Evolutionary conservation across 2,113 vertebrate species (phyloP), one percentile per base, ranked within the genome.

Genomic region (Pampusana beccarii): DNA sequence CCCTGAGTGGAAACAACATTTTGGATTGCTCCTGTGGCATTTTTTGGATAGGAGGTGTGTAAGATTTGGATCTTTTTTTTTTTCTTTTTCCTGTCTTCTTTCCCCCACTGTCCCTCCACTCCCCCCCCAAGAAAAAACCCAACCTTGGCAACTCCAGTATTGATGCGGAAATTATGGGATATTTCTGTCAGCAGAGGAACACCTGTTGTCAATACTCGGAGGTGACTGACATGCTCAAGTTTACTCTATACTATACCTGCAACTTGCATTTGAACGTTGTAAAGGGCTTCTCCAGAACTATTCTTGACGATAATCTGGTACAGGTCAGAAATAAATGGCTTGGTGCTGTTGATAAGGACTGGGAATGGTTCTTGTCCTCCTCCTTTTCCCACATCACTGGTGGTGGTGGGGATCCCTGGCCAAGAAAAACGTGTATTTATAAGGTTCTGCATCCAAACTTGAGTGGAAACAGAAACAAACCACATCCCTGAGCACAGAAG

Each of bases 361-460:
- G 94, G 50, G 97, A 97, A 92, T 95, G 96, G 56, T 94, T 92
- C 62, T 98, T 98, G 92, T 97, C 23, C 26, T 85, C 66, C 94
- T 97, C 95, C 84, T 98, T 98, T 75, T 98, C 94, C 97, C 97
- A 97, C 53, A 78, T 94, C 56, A 97, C 86, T 11, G 33, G 71
- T 26, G 96, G 95, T 19, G 91, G 84, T 77, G 97, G 97, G 14
- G 95, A 98, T 10, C 96, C 96, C 97, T 98, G 93, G 20, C 29
- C 40, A 48, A n/a, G 25, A 54, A 31, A 92, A 54, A 60, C 1
- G 2, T 15, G 34, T n/a, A 86, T 2, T 44, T 51, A 2, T 51
- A 9, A 75, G 6, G 3, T 80, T 89, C 73, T 72, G 77, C 38
- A 61, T 80, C 60, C 61, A 74, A 33, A 40, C 20, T 53, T 74